Percentiles rank a stretch among this genome's conserved stretches.
Evolutionary conservation across 2,113 vertebrate species (phyloP).

Genomic region (Ammodytes marinus): DNA sequence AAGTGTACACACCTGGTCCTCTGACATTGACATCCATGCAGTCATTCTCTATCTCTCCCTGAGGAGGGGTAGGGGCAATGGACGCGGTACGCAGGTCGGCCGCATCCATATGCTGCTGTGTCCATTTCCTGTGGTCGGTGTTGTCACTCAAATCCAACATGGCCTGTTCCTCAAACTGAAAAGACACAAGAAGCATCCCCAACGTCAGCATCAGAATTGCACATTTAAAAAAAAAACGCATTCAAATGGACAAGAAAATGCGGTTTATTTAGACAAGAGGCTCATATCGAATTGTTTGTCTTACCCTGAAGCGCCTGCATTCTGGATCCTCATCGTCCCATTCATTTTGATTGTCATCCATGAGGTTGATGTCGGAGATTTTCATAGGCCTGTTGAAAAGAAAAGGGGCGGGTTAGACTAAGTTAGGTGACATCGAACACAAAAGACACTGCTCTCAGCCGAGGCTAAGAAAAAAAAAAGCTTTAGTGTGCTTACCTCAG

Average conservation of each 20-base stretch:
- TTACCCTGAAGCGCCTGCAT: slow-evolving; percentile 93
- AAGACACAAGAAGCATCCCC: neutral
- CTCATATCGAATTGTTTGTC: neutral
- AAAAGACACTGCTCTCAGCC: neutral
- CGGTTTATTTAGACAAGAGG: neutral
- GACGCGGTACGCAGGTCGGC: slow-evolving; percentile 94
- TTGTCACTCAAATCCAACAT: slow-evolving; percentile 88
- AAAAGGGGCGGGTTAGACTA: slow-evolving; percentile 25
- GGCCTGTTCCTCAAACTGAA: slow-evolving; percentile 86
- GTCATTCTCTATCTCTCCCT: slow-evolving; percentile 95
- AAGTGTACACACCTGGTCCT: slow-evolving; percentile 89
- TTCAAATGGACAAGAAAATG: neutral
- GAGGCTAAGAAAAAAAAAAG: neutral
- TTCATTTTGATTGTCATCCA: slow-evolving; percentile 96
- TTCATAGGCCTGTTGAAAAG: slow-evolving; percentile 90
- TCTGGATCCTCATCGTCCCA: slow-evolving; percentile 95
- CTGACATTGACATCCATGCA: slow-evolving; percentile 98
- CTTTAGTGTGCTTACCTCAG: slow-evolving; percentile 88
- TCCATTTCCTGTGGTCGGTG: slow-evolving; percentile 89
- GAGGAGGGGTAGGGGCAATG: slow-evolving; percentile 95
- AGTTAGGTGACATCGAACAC: neutral
- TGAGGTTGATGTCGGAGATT: slow-evolving; percentile 91
- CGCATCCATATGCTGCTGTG: slow-evolving; percentile 88
- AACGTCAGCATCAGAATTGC: slow-evolving; percentile 7
- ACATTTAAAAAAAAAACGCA: neutral